Evolutionary conservation across 2,113 vertebrate species (phyloP), one percentile per base, ranked within the genome.

Genomic region (Pitta sordida): DNA sequence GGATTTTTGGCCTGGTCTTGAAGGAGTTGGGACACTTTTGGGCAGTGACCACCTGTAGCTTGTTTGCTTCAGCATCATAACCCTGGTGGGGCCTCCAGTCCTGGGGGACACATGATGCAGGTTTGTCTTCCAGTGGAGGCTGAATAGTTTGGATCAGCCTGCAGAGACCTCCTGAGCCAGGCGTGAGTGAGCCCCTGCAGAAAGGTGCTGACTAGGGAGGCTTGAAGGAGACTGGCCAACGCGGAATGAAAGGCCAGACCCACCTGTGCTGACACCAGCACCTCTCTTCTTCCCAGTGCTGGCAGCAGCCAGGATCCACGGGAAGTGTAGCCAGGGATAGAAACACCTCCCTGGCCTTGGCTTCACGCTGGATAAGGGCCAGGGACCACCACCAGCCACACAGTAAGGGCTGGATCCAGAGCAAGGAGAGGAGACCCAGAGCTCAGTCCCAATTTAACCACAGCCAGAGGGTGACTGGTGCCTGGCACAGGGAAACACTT

Each of bases 21-120:
- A 53, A 68, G 60, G 56, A 73, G 4, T 5, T 69, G 18, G 32
- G 55, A 32, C 36, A 8, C 15, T 22, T 51, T 30, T 39, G 60
- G 26, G 53, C 19, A 18, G 13, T 63, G 34, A 62, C 15, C 27
- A 30, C 48, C 37, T 4, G 2, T 49, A 39, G 37, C 29, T 26
- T 39, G 24, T 44, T 69, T 55, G 26, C 44, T 56, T 36, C n/a
- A 34, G 65, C 59, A 6, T 36, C 1, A 0, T 11, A 51, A 46
- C 8, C 29, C 21, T 30, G 36, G n/a, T 46, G 51, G 26, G 36
- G 46, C 6, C n/a, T 60, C 44, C 19, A 21, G 13, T 41, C 23
- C 18, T 0, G 0, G 43, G 39, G 43, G 19, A 34, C 10, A n/a
- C 9, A 5, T 0, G 1, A 3, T 68, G 10, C 36, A 52, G 34